Percentiles rank a stretch among this genome's conserved stretches.
Conservation (phyloP, 2,888 invertebrate genomes). For the Meiosimyza platycephala region DNA sequence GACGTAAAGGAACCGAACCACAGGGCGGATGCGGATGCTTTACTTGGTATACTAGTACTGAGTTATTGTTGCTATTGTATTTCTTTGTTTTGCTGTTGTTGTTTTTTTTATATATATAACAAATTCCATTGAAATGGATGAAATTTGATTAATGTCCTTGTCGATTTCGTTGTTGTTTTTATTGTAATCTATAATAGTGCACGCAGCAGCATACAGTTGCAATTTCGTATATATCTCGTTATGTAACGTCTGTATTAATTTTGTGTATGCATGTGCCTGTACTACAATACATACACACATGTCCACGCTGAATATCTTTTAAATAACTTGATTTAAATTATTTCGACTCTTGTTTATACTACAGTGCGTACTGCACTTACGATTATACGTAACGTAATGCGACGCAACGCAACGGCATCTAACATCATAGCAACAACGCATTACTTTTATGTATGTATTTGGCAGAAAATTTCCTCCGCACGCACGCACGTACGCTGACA, state of each 20-base stretch:
- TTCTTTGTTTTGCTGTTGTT: not conserved
- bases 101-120: not conserved
- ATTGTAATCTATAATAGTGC: not conserved
- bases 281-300: not conserved
- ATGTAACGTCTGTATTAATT: not conserved
- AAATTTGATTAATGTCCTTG: conserved; percentile 32
- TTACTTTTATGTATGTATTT: not conserved
- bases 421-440: no score
- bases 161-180: conserved; percentile 19
- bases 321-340: no score
- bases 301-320: not conserved
- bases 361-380: no score
- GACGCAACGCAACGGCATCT: not conserved
- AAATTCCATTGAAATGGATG: conserved; percentile 12
- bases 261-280: conserved; percentile 1
- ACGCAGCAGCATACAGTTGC: conserved; percentile 4
- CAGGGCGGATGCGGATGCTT: no score
- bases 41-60: no score
- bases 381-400: not conserved
- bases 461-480: conserved; percentile 15
- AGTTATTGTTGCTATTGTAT: not conserved
- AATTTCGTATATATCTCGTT: not conserved
- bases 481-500: not conserved
- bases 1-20: no score
- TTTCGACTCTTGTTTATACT: no score